phyloP scores from a whole-genome alignment of 2,113 vertebrate genomes.

The Anarrhichthys ocellatus region DNA sequence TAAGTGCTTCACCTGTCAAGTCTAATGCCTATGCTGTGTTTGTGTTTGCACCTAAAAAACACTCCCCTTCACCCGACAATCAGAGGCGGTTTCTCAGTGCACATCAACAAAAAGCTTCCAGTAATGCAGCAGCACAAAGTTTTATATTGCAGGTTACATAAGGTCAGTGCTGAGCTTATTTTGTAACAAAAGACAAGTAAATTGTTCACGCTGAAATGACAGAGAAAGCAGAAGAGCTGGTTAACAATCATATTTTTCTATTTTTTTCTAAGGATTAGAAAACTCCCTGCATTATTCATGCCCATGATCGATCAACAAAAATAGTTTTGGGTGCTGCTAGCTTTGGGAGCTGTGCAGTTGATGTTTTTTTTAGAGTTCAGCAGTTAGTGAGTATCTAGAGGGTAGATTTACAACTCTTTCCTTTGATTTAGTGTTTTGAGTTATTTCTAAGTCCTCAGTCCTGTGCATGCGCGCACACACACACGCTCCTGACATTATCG shows the following conservation, averaged over 20 bases:
- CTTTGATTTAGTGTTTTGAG: constrained; percentile 69
- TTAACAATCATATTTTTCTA: constrained; percentile 25
- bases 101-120: constrained; percentile 39
- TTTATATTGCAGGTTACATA: constrained; percentile 15
- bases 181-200: constrained; percentile 23
- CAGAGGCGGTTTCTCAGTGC: constrained; percentile 39
- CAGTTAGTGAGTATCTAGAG: constrained; percentile 61
- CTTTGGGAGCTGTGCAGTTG: not conserved
- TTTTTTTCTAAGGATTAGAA: not conserved
- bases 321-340: constrained; percentile 22
- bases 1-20: constrained; percentile 67
- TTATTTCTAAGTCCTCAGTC: constrained; percentile 48
- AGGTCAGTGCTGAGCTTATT: constrained; percentile 18
- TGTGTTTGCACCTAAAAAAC: constrained; percentile 60
- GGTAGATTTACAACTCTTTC: constrained; percentile 62
- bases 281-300: constrained; percentile 16
- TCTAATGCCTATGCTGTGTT: constrained; percentile 34
- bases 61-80: constrained; percentile 57
- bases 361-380: constrained; percentile 49
- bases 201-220: constrained; percentile 11
- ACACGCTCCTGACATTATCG: constrained; percentile 57
- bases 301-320: constrained; percentile 45
- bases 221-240: not conserved
- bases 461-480: constrained; percentile 3
- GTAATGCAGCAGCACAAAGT: constrained; percentile 19